Evolutionary conservation across 2,888 invertebrate genomes (phyloP).

Genomic region (Lepeophtheirus nordmannii): DNA sequence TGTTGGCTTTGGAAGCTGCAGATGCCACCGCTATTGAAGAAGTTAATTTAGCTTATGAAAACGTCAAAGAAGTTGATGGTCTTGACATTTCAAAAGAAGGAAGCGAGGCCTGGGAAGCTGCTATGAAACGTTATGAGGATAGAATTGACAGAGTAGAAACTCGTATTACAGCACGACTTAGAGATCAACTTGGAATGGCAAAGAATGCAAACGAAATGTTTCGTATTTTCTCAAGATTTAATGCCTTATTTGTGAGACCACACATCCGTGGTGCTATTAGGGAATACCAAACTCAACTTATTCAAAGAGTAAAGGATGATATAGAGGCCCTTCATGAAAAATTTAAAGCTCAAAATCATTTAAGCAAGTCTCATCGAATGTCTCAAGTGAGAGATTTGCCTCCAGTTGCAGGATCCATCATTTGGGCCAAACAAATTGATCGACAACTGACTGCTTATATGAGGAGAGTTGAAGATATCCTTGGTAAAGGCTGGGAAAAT

Average conservation of each 20-base stretch:
- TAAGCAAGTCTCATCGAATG: conserved; percentile 74
- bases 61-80: conserved; percentile 95
- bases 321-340: conserved; percentile 95
- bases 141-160: conserved; percentile 96
- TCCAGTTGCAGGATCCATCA: conserved; percentile 91
- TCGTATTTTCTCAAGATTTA: conserved; percentile 76
- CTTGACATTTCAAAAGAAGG: conserved; percentile 93
- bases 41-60: conserved; percentile 82
- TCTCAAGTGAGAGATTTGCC: conserved; percentile 85
- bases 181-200: conserved; percentile 93
- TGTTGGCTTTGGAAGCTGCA: conserved; percentile 61
- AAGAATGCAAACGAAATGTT: conserved; percentile 99
- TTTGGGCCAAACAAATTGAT: conserved; percentile 98
- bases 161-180: conserved; percentile 85
- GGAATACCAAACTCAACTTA: conserved; percentile 96
- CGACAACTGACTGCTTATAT: conserved; percentile 89
- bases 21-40: conserved; percentile 76
- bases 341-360: conserved; percentile 66
- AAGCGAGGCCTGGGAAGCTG: conserved; percentile 92
- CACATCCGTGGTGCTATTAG: conserved; percentile 97
- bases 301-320: conserved; percentile 96
- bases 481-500: conserved; percentile 96
- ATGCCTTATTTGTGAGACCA: conserved; percentile 93
- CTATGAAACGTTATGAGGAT: conserved; percentile 89
- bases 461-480: conserved; percentile 90